Evolutionary conservation across 92 coral and sea anemone species (phyloP).

Genomic region (Epizoanthus scotinus): DNA sequence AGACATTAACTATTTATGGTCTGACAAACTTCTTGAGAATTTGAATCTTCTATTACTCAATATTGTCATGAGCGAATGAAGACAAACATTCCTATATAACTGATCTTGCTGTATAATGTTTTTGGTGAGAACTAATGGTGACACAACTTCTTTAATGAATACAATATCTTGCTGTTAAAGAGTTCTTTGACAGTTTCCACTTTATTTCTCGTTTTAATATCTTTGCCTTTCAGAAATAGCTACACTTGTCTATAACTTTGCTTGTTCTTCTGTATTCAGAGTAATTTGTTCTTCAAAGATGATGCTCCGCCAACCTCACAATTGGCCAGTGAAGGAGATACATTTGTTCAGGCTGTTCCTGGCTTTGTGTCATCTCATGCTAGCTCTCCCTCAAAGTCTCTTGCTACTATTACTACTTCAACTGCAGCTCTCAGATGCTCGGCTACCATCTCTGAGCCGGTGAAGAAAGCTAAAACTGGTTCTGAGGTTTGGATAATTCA

Average conservation of each 20-base stretch:
- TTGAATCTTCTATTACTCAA: neutral
- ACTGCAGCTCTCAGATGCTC: conserved; percentile 48
- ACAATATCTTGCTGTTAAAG: neutral
- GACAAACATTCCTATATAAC: neutral
- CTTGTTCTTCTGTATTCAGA: conserved; percentile 51
- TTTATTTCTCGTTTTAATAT: neutral
- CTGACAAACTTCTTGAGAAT: neutral
- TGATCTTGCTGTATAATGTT: conserved; percentile 37
- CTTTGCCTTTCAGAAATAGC: neutral
- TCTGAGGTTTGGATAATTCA: conserved; percentile 32
- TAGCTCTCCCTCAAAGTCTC: conserved; percentile 34
- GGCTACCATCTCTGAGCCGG: conserved; percentile 37
- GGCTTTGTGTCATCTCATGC: conserved; percentile 37
- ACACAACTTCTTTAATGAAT: neutral
- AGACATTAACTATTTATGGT: conserved; percentile 19
- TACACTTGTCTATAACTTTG: neutral
- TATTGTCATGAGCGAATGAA: neutral
- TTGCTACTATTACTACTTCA: conserved; percentile 43
- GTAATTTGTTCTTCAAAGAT: conserved; percentile 88
- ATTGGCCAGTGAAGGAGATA: conserved; percentile 66
- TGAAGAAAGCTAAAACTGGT: conserved; percentile 33
- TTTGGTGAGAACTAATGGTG: conserved; percentile 25
- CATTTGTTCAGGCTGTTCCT: conserved; percentile 70
- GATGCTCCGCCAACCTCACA: conserved; percentile 65
- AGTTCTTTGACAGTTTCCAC: neutral